Conservation (phyloP, 2,888 invertebrate genomes). For the Congeria kusceri region DNA sequence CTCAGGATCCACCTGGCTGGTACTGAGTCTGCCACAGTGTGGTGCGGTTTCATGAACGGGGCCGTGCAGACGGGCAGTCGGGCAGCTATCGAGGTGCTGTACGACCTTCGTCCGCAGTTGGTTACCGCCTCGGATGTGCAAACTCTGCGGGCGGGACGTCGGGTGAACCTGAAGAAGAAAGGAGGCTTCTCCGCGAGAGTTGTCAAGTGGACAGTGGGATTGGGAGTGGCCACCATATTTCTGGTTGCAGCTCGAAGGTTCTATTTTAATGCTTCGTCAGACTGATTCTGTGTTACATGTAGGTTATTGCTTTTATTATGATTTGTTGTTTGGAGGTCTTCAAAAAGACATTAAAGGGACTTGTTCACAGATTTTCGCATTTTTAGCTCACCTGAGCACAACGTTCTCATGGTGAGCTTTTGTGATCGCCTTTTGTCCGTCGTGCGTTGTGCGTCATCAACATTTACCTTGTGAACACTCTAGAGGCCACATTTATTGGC, state of each 20-base stretch:
- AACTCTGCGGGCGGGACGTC: conserved; percentile 29
- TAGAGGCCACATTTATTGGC: no score
- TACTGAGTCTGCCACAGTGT: conserved; percentile 83
- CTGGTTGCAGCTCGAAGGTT: conserved; percentile 33
- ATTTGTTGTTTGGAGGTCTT: no score
- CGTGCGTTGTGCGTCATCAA: no score
- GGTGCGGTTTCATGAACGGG: conserved; percentile 84
- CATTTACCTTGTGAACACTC: no score
- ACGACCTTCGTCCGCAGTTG: conserved; percentile 74
- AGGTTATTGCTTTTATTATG: no score
- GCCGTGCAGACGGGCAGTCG: conserved; percentile 83
- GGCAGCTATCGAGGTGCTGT: conserved; percentile 82
- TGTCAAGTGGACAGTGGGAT: conserved; percentile 49
- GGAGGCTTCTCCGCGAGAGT: conserved; percentile 23
- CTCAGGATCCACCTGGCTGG: conserved; percentile 83
- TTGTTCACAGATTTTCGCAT: no score
- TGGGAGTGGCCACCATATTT: conserved; percentile 39
- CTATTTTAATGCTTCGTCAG: conserved; percentile 1
- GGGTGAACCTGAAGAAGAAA: not conserved
- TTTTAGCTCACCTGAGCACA: no score
- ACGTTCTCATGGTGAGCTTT: no score
- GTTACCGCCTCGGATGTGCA: conserved; percentile 69
- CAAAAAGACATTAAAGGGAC: no score
- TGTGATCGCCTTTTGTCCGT: no score
- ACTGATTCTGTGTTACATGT: no score